Percentiles rank a stretch among this genome's conserved stretches.
Evolutionary conservation across 1,140 invertebrate species (phyloP).

Genomic region (Ostrea denselamellosa): DNA sequence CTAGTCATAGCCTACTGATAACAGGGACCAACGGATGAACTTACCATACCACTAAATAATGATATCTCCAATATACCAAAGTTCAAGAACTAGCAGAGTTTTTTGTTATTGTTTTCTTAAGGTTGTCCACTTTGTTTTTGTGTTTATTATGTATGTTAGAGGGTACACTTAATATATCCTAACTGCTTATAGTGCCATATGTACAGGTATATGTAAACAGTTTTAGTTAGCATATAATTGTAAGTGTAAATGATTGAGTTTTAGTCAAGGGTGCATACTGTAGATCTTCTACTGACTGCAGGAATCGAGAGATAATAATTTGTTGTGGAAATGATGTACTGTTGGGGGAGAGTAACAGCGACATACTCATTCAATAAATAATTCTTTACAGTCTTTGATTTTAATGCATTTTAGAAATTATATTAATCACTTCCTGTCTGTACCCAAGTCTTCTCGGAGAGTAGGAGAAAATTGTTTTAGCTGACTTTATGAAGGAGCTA

Average conservation of each 20-base stretch:
- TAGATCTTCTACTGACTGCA: not conserved
- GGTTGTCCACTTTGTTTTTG: not conserved
- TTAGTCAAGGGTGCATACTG: not conserved
- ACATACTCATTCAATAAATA: no score
- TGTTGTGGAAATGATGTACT: no score
- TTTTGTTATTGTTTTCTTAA: not conserved
- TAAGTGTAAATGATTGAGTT: not conserved
- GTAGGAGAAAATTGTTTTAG: no score
- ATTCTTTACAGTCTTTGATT: no score
- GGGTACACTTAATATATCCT: not conserved
- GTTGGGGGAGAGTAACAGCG: no score
- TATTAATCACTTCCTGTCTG: no score
- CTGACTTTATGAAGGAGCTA: no score
- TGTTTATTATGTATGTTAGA: not conserved
- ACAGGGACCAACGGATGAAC: not conserved
- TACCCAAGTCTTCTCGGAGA: no score
- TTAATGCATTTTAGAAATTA: no score
- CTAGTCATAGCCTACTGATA: not conserved
- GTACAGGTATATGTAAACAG: not conserved
- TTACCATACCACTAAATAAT: not conserved
- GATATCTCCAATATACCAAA: not conserved
- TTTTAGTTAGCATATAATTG: not conserved
- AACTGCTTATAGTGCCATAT: not conserved
- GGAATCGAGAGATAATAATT: not conserved
- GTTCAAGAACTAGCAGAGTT: not conserved